A percentile compares a stretch with the other conserved stretches of the same genome.
These are phyloP conservation scores for Daktulosphaira vitifoliae DNA, from an alignment of 1,140 invertebrate species.

Conservation along the genomic window DNA sequence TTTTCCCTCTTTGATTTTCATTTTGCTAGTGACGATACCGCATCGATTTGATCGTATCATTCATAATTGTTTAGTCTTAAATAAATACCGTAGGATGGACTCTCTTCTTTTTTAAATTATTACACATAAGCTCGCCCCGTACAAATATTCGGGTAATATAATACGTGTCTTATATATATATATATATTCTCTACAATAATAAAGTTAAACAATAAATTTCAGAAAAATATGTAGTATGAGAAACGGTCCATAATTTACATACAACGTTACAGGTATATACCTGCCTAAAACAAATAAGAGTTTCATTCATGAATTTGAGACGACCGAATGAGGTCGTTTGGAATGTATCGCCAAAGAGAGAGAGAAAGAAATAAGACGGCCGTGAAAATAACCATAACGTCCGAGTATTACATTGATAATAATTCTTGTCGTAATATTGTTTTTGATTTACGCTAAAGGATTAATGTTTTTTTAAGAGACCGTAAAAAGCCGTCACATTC, in stretches of 20 bases:
- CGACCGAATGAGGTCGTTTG: neutral
- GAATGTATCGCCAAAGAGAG: constrained; percentile 8
- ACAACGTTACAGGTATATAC: neutral
- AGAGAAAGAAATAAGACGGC: neutral
- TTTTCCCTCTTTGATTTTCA: too few relatives aligned
- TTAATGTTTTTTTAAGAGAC: too few relatives aligned
- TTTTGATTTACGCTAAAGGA: too few relatives aligned
- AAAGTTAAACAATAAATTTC: constrained; percentile 17
- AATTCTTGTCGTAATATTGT: too few relatives aligned
- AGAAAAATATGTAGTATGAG: neutral
- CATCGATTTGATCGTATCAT: too few relatives aligned
- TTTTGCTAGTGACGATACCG: too few relatives aligned
- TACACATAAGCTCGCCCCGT: neutral
- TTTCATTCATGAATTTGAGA: constrained; percentile 18
- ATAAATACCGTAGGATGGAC: neutral
- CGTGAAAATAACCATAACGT: too few relatives aligned
- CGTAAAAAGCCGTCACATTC: too few relatives aligned
- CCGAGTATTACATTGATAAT: too few relatives aligned
- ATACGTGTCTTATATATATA: neutral
- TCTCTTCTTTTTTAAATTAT: constrained; percentile 6
- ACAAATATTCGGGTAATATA: neutral
- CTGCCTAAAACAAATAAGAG: neutral
- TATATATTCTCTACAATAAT: neutral
- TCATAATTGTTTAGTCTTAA: neutral
- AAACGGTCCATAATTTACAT: too few relatives aligned